Percentiles rank a stretch among this genome's conserved stretches.
Conservation (phyloP, 2,797 vertebrate genomes). For the Diplodus puntazzo region DNA sequence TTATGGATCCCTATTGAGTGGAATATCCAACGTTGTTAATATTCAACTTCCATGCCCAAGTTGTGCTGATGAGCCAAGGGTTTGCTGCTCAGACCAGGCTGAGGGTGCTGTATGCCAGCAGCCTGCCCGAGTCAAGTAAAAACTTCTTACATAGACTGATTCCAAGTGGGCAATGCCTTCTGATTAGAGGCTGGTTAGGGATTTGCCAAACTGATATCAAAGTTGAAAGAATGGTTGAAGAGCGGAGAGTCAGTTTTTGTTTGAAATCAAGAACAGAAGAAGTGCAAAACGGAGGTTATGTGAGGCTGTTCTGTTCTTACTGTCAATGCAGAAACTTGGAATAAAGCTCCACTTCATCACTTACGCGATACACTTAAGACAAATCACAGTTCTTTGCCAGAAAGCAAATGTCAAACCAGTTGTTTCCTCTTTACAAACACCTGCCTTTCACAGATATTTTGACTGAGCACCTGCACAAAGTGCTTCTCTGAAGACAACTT, state of each 20-base stretch:
- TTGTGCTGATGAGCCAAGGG: slow-evolving; percentile 56
- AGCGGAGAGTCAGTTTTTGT: slow-evolving; percentile 25
- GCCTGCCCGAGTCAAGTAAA: slow-evolving; percentile 50
- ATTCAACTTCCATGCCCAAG: slow-evolving; percentile 43
- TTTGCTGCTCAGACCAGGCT: slow-evolving; percentile 55
- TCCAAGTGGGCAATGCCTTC: slow-evolving; percentile 68
- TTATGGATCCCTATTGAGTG: slow-evolving; percentile 38
- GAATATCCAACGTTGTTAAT: slow-evolving; percentile 52
- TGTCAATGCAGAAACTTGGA: neutral
- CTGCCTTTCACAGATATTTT: slow-evolving; percentile 3
- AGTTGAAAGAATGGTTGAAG: slow-evolving; percentile 44
- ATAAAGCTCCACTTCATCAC: slow-evolving; percentile 4
- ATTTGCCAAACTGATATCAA: slow-evolving; percentile 60
- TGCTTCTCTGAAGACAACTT: neutral
- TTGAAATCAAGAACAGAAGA: slow-evolving; percentile 43
- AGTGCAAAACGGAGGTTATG: slow-evolving; percentile 8
- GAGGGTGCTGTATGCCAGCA: slow-evolving; percentile 54
- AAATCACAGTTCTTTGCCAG: slow-evolving; percentile 7
- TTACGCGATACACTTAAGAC: slow-evolving; percentile 8
- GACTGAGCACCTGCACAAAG: slow-evolving; percentile 1
- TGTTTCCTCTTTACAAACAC: slow-evolving; percentile 5
- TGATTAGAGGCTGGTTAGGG: slow-evolving; percentile 52
- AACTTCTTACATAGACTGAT: slow-evolving; percentile 47
- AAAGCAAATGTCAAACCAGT: neutral
- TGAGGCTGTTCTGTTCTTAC: neutral